These are phyloP conservation scores for Brachionichthys hirsutus DNA, from an alignment of 2,113 vertebrate genomes.

Conservation along the genomic window DNA sequence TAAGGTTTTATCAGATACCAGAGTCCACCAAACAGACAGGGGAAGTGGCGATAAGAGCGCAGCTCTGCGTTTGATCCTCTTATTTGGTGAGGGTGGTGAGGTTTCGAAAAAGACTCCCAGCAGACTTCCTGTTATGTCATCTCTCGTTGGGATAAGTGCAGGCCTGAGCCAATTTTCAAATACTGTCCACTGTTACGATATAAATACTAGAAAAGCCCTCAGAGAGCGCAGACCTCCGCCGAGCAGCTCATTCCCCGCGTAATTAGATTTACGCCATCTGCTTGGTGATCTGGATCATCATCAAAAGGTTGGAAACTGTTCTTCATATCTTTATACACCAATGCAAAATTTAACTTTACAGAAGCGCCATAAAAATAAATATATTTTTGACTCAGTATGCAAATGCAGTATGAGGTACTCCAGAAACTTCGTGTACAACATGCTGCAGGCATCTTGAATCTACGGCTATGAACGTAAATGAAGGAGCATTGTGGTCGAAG, in stretches of 20 bases:
- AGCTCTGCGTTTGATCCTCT: slow-evolving; percentile 70
- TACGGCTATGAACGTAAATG: not conserved
- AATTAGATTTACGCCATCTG: no score
- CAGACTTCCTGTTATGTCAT: slow-evolving; percentile 62
- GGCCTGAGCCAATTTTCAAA: slow-evolving; percentile 4
- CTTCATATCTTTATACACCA: no score
- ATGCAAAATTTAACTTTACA: no score
- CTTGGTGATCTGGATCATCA: no score
- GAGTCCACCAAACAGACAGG: slow-evolving; percentile 71
- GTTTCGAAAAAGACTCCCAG: slow-evolving; percentile 50
- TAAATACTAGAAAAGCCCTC: no score
- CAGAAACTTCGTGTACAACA: no score
- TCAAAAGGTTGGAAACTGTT: no score
- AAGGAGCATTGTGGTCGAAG: not conserved
- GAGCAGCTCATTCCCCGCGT: no score
- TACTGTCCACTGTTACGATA: not conserved
- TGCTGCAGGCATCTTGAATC: not conserved
- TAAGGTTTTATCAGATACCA: slow-evolving; percentile 72
- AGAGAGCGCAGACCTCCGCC: no score
- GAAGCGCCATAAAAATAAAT: no score
- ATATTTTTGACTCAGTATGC: no score
- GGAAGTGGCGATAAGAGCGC: slow-evolving; percentile 73
- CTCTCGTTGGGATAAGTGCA: slow-evolving; percentile 37
- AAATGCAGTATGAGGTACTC: no score
- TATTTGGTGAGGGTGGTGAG: slow-evolving; percentile 49